These are phyloP conservation scores for Diglossa cyanea DNA, from an alignment of 2,797 vertebrate genomes.

Conservation along the genomic window DNA sequence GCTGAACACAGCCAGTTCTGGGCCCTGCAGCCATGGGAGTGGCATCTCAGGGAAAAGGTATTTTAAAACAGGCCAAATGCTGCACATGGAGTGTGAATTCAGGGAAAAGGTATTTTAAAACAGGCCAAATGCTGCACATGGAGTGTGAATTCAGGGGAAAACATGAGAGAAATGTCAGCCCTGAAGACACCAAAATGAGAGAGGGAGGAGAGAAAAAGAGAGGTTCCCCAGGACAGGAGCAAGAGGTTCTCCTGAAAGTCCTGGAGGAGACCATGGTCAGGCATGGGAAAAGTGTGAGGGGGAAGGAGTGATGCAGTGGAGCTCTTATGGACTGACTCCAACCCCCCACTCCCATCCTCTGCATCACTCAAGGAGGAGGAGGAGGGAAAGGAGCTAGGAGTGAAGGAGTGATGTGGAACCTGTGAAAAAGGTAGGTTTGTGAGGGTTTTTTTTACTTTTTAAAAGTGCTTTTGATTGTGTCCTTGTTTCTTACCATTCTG, in stretches of 20 bases:
- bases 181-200: background rate
- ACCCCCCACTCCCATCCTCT: background rate
- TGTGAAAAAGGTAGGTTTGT: background rate
- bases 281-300: background rate
- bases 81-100: background rate
- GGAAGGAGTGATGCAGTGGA: rapidly evolving
- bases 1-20: background rate
- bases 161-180: background rate
- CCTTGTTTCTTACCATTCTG: background rate
- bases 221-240: background rate
- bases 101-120: rapidly evolving
- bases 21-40: rapidly evolving
- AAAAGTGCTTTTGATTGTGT: background rate
- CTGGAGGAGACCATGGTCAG: background rate
- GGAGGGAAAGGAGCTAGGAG: background rate
- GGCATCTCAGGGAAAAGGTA: rapidly evolving
- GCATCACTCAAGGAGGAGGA: background rate
- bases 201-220: background rate
- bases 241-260: background rate
- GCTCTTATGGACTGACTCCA: background rate
- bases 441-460: background rate
- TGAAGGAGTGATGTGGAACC: background rate
- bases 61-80: rapidly evolving
- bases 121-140: rapidly evolving
- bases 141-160: background rate